Evolutionary conservation across 2,888 invertebrate genomes (phyloP).

Genomic region (Lycocerus yunnanus): DNA sequence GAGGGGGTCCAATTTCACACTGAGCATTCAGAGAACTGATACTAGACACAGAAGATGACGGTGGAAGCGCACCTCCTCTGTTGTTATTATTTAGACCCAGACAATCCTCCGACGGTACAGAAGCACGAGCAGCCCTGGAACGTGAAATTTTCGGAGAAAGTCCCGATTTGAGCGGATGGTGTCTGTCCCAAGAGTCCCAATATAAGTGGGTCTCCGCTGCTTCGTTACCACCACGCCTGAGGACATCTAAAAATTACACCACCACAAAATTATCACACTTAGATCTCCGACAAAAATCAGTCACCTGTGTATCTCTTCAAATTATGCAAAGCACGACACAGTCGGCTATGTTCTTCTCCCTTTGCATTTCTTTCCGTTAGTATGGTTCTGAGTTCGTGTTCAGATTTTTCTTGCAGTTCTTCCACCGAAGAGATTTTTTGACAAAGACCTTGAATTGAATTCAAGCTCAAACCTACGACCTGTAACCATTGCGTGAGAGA

Average conservation of each 20-base stretch:
- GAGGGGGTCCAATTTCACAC: slow-evolving; percentile 46
- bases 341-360: slow-evolving; percentile 80
- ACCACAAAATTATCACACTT: not conserved
- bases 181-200: slow-evolving; percentile 94
- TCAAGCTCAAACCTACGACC: slow-evolving; percentile 81
- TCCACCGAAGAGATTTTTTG: slow-evolving; percentile 76
- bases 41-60: slow-evolving; percentile 60
- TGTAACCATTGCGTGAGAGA: slow-evolving; percentile 89
- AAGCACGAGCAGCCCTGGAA: slow-evolving; percentile 58
- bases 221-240: slow-evolving; percentile 63
- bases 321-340: slow-evolving; percentile 84
- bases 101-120: slow-evolving; percentile 65
- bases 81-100: slow-evolving; percentile 56
- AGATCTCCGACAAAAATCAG: slow-evolving; percentile 4
- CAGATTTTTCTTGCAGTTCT: slow-evolving; percentile 80
- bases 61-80: slow-evolving; percentile 57
- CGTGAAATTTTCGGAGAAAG: slow-evolving; percentile 59
- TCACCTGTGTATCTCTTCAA: slow-evolving; percentile 83
- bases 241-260: slow-evolving; percentile 58
- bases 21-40: slow-evolving; percentile 57
- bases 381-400: slow-evolving; percentile 78
- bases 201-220: slow-evolving; percentile 70
- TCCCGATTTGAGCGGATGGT: slow-evolving; percentile 49
- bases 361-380: slow-evolving; percentile 69
- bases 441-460: slow-evolving; percentile 75